Percentiles rank a stretch among this genome's conserved stretches.
These are phyloP conservation scores for Lasioglossum pauxillum DNA, from an alignment of 2,888 invertebrate genomes.

Conservation along the genomic window DNA sequence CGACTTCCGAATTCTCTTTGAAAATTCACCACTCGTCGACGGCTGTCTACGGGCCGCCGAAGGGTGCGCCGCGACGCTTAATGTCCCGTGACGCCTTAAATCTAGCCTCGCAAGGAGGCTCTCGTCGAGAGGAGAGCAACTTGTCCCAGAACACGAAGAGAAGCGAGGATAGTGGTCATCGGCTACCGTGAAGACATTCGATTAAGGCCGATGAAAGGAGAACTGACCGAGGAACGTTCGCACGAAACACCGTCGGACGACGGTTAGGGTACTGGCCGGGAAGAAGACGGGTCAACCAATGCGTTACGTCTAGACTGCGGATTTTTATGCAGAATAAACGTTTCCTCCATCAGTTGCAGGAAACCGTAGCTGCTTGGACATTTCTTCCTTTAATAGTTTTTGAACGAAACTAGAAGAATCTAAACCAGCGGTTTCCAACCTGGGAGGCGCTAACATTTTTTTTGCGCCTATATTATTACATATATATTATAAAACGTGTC, in stretches of 20 bases:
- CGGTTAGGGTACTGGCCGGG: background rate
- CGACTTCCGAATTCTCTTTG: constrained; percentile 43
- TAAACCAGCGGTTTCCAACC: too few relatives aligned
- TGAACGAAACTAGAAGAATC: too few relatives aligned
- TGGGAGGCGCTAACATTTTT: too few relatives aligned
- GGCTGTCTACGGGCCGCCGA: constrained; percentile 21
- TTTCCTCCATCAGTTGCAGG: too few relatives aligned
- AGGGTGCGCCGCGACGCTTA: constrained; percentile 56
- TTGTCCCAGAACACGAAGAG: constrained; percentile 23
- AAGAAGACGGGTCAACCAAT: background rate
- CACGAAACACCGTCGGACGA: background rate
- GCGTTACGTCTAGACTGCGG: background rate
- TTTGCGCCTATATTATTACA: too few relatives aligned
- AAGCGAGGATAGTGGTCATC: constrained; percentile 47
- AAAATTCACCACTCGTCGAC: constrained; percentile 44
- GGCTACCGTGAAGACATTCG: constrained; percentile 70
- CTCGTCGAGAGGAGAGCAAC: constrained; percentile 33
- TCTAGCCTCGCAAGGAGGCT: constrained; percentile 52
- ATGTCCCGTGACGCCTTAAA: constrained; percentile 77
- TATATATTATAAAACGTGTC: too few relatives aligned
- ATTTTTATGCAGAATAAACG: background rate
- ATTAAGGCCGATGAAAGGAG: constrained; percentile 65
- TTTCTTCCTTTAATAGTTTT: background rate
- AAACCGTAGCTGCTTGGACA: too few relatives aligned
- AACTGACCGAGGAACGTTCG: background rate